A percentile compares a stretch with the other conserved stretches of the same genome.
Evolutionary conservation across 2,888 invertebrate species (phyloP).

Genomic region (Macropis europaea): DNA sequence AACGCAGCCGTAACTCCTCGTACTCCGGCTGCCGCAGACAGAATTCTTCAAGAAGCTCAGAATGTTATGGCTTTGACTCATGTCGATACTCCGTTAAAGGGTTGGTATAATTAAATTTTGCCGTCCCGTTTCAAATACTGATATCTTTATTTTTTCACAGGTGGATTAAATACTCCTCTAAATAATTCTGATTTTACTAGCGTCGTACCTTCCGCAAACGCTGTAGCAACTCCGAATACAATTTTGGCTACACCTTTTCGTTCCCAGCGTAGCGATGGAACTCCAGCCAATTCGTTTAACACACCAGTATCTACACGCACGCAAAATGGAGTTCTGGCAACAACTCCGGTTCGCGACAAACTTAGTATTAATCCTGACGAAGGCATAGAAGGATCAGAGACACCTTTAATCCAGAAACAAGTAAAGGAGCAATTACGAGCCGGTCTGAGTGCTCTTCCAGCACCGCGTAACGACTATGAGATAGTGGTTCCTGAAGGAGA

Average conservation of each 20-base stretch:
- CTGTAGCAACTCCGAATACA: constrained; percentile 93
- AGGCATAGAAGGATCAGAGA: constrained; percentile 85
- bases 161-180: constrained; percentile 96
- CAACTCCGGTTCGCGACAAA: constrained; percentile 93
- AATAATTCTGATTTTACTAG: constrained; percentile 94
- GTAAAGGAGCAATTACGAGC: constrained; percentile 88
- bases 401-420: constrained; percentile 87
- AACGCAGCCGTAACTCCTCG: constrained; percentile 87
- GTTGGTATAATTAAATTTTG: constrained; percentile 37
- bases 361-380: constrained; percentile 97
- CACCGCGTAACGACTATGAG: constrained; percentile 98
- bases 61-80: constrained; percentile 99
- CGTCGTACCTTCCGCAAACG: constrained; percentile 87
- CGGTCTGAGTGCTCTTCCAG: constrained; percentile 90
- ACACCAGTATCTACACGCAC: constrained; percentile 84
- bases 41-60: constrained; percentile 95
- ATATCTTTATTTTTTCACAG: constrained; percentile 66
- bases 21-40: constrained; percentile 93
- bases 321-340: constrained; percentile 81
- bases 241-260: constrained; percentile 93
- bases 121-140: neutral
- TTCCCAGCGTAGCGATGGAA: constrained; percentile 85
- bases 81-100: constrained; percentile 98
- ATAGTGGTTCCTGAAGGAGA: constrained; percentile 96
- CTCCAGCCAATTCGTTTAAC: constrained; percentile 76